Evolutionary conservation across 1,140 invertebrate species (phyloP), one percentile per base, ranked within the genome.

Genomic region (Diorhabda elongata): DNA sequence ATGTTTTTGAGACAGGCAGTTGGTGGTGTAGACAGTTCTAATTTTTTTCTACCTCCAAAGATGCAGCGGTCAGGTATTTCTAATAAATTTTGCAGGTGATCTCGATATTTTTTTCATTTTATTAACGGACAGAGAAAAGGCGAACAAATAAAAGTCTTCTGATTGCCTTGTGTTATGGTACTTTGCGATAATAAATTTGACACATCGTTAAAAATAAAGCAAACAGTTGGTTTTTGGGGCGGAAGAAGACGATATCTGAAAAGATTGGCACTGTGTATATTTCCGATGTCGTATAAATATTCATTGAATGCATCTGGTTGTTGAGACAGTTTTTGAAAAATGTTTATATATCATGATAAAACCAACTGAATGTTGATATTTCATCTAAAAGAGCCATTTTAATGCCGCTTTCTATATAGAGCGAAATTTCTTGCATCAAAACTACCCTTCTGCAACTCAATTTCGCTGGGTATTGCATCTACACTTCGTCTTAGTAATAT

Each of bases 111-210:
- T 62, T 44, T 62, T 62, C 61, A 44, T n/a, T n/a, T 62, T 62
- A 44, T 11, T 59, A 44, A 44, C 42, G 42, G 61, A 7, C 5
- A 11, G 8, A 8, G 43, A 42, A 8, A 44, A 62, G 6, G 43
- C n/a, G 44, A 62, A 62, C 61, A 62, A 62, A 62, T 62, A 62
- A 62, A 43, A 44, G 11, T 62, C 44, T 44, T n/a, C 44, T 62
- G 61, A 62, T 62, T 62, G 61, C 61, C n/a, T 44, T 42, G 42
- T 42, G 42, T 62, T 62, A 11, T 5, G 42, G 42, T 62, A 62
- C 44, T 44, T 62, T 2, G 42, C 42, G 61, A 62, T 62, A 62
- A 62, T 62, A 62, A 62, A 62, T 62, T 62, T 62, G 61, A 62
- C 61, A 62, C 61, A 44, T 62, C 44, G 44, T 62, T 62, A 44